Evolutionary conservation across 2,113 vertebrate species (phyloP), one percentile per base, ranked within the genome.

Genomic region (Paracyprichromis sp.): DNA sequence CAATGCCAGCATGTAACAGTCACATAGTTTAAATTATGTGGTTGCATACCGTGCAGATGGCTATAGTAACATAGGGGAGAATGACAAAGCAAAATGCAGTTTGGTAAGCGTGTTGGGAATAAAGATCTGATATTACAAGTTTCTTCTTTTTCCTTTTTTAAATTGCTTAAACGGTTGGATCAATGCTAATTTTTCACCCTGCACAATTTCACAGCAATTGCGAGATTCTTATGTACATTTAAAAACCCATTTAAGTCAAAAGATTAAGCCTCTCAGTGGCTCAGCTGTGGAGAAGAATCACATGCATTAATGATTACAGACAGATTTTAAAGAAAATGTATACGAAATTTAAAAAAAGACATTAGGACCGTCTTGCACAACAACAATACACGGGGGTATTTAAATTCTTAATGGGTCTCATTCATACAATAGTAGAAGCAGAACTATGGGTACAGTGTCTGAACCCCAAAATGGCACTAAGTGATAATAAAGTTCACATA

Each of bases 1-100:
- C 96, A 96, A 96, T 92, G 92, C 88, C 54, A 50, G 92, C 89
- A 88, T 92, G 88, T 84, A 92, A 90, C 89, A 91, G 90, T 95
- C 93, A 94, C 88, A 92, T 92, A 95, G 95, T 95, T 96, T 95
- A 87, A 95, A 96, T 96, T 90, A 95, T 91, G 93, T 86, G 94
- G 94, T 95, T 90, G 52, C 82, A 93, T 88, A 93, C 93, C 89
- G 63, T 92, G 91, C 94, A 92, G 88, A 88, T 91, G 90, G 87
- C 90, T 91, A 87, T 87, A 91, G 91, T 78, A 88, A 90, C 85
- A 85, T 89, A 59, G 89, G 78, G 53, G 87, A 89, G 80, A 29
- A 82, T 9, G 16, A 50, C n/a, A 43, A 59, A 85, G 86, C 16
- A 79, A 92, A 88, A 90, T 88, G 82, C 69, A 91, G 93, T 95